phyloP scores from a whole-genome alignment of 1,140 invertebrate species.

The Drosophila kohkoa region DNA sequence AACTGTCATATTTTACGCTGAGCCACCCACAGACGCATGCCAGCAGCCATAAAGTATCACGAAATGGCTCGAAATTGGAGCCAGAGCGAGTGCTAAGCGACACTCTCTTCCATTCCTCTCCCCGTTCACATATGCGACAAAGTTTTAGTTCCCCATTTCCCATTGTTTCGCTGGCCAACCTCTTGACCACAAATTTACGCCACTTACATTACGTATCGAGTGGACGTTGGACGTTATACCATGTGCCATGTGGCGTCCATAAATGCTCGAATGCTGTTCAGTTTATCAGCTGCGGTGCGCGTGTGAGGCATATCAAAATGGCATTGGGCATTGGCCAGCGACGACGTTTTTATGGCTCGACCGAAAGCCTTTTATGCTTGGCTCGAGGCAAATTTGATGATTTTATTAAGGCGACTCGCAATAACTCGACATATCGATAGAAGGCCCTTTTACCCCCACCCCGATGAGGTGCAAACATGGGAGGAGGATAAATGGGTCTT shows the following conservation, averaged over 20 bases:
- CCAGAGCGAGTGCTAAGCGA: background rate
- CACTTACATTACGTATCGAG: conserved; percentile 73
- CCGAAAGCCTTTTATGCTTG: conserved; percentile 45
- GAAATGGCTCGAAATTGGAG: conserved; percentile 44
- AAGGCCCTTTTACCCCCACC: too few species aligned
- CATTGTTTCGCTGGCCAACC: conserved; percentile 38
- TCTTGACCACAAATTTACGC: conserved; percentile 81
- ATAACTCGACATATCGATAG: conserved; percentile 48
- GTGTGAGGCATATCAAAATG: conserved; percentile 52
- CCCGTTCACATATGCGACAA: conserved; percentile 48
- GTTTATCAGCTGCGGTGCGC: conserved; percentile 35
- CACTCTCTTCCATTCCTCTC: background rate
- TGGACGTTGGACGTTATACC: conserved; percentile 50
- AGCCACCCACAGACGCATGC: conserved; percentile 39
- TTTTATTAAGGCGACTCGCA: conserved; percentile 71
- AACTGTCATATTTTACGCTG: conserved; percentile 64
- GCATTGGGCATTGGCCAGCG: conserved; percentile 48
- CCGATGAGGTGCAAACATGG: background rate
- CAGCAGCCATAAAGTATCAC: conserved; percentile 57
- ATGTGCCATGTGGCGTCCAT: conserved; percentile 27
- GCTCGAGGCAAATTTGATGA: conserved; percentile 76
- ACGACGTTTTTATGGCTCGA: conserved; percentile 72
- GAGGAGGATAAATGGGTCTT: background rate
- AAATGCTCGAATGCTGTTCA: conserved; percentile 33
- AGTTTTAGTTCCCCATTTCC: conserved; percentile 24